Evolutionary conservation across 2,888 invertebrate genomes (phyloP).

Genomic region (Ellobium chinense): DNA sequence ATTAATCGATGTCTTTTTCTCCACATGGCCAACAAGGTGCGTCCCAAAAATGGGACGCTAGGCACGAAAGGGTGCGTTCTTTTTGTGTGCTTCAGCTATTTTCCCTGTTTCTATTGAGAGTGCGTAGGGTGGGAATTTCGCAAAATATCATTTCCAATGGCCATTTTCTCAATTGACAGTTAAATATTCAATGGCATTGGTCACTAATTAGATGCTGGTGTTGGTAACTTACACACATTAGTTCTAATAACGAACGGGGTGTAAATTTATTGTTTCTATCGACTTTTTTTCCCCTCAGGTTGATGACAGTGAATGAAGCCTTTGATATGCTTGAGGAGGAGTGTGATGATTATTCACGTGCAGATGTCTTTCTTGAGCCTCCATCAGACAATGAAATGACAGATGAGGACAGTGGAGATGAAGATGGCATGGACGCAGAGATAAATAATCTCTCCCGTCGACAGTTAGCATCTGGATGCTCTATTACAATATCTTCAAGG

Average conservation of each 20-base stretch:
- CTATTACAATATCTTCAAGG: background rate
- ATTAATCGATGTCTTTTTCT: background rate
- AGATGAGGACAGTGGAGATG: background rate
- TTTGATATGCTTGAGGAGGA: background rate
- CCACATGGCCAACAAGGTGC: background rate
- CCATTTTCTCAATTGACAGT: background rate
- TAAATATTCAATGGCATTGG: background rate
- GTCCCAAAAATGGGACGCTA: background rate
- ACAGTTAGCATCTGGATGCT: background rate
- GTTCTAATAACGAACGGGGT: background rate
- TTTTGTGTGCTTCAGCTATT: background rate
- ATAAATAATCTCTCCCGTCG: background rate
- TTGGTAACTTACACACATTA: background rate
- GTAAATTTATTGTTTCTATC: background rate
- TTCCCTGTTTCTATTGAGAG: background rate
- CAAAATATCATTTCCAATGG: background rate
- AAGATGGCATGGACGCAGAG: background rate
- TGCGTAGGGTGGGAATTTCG: background rate
- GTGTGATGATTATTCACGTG: background rate
- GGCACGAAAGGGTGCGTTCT: background rate
- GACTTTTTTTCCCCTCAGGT: background rate
- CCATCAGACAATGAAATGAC: background rate
- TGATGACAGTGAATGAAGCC: background rate
- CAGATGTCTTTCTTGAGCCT: background rate
- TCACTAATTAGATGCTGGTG: background rate